Evolutionary conservation across 2,797 vertebrate species (phyloP).

Genomic region (Schizothorax lantsangensis): DNA sequence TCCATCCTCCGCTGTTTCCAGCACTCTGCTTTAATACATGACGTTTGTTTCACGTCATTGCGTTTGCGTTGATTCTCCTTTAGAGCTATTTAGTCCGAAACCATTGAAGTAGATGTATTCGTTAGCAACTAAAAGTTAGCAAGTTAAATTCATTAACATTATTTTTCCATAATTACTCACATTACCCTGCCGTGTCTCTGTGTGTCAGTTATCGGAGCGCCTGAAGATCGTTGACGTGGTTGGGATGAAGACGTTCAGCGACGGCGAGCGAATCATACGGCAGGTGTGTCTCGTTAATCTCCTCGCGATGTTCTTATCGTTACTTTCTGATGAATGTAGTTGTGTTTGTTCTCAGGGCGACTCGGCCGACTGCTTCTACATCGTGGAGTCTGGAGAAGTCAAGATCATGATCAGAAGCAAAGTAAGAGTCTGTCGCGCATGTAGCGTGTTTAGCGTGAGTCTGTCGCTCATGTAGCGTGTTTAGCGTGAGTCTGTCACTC

Average conservation of each 20-base stretch:
- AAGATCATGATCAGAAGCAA: conserved; percentile 93
- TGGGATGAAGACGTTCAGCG: conserved; percentile 84
- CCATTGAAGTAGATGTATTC: no score
- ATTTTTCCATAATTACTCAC: background rate
- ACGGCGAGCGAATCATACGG: conserved; percentile 86
- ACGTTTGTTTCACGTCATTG: no score
- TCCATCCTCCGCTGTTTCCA: no score
- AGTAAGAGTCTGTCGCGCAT: conserved; percentile 70
- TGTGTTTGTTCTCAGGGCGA: conserved; percentile 81
- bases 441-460: background rate
- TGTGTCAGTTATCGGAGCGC: conserved; percentile 84
- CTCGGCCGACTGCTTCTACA: conserved; percentile 92
- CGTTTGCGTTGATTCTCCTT: no score
- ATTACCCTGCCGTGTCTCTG: background rate
- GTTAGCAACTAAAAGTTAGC: no score
- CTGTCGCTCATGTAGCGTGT: background rate
- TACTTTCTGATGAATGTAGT: background rate
- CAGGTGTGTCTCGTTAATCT: conserved; percentile 66
- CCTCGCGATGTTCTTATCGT: background rate
- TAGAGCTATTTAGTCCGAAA: no score
- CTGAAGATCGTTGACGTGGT: conserved; percentile 97
- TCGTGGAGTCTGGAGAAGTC: conserved; percentile 93
- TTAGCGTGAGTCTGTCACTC: background rate
- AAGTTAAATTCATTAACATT: background rate
- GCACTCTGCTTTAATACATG: no score